Base-by-base conservation (phyloP, 2,888 invertebrate species). In the Phengaris arion region DNA sequence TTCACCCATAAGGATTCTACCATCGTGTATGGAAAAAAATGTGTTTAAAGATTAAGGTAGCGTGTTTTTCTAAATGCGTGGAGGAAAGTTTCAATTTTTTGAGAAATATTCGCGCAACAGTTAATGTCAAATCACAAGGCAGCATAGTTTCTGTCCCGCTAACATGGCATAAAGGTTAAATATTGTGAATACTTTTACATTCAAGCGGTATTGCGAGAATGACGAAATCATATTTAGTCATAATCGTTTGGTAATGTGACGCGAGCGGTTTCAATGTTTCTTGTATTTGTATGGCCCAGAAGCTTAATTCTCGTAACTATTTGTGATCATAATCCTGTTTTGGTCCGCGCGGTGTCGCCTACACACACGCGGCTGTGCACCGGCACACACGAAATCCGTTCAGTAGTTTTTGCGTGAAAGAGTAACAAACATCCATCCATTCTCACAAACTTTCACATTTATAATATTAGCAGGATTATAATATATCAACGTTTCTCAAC, bases 111-210 rank as follows among this genome's bases (percentile, higher is more conserved):
- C 52, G 12, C 52, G 64, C 64, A 64, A 64, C 35, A 35, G 64
- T 35, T 64, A 52, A 52, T 52, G 64, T 64, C 64, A 64, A 35
- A 64, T 35, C 35, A 45, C 35, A 48, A 48, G 48, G 48, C 48
- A 10, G 64, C 15, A 59, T 59, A 59, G 22, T 22, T n/a, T n/a
- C n/a, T n/a, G n/a, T n/a, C n/a, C n/a, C n/a, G n/a, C n/a, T 64
- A 35, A 12, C 35, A 35, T 35, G 35, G 35, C 64, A 35, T 15
- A 64, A 64, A 64, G 64, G 64, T 64, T 64, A 64, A 35, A 35
- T 64, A 35, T 64, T 64, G 48, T 48, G 48, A 12, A 64, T 22
- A 45, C 64, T 64, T 64, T 64, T 64, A 64, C 64, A 64, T 64
- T 64, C 10, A 64, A 45, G 64, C 22, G 35, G 10, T 64, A 35